Evolutionary conservation across 2,797 vertebrate species (phyloP), one percentile per base, ranked within the genome.

Genomic region (Dendrocincla tyrannina): DNA sequence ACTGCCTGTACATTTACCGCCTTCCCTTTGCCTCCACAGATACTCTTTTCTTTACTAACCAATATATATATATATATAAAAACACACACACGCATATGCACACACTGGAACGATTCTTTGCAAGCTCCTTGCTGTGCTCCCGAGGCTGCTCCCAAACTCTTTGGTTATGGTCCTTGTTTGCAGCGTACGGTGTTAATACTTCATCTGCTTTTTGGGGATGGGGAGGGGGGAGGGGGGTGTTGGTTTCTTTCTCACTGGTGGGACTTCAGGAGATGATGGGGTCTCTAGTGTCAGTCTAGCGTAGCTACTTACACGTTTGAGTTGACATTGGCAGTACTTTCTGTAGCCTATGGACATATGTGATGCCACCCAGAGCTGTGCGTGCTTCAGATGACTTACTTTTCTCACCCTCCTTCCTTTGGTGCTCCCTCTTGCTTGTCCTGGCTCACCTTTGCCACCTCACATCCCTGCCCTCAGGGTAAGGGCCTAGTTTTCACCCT

Each of bases 1-100:
- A 95, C 96, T 95, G 96, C 97, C 97, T 98, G 95, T 98, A 97
- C 97, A 95, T 97, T 97, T 97, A 97, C 96, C 41, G 91, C 97
- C 97, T 98, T 97, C 97, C 97, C 97, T 97, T 98, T 98, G 88
- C 91, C 88, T 93, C 93, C 91, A 89, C 95, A 96, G 91, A 96
- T 94, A 84, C 83, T 93, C 88, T 90, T 97, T 97, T 96, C 96
- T 97, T 96, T 95, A 93, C 89, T 90, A 92, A 88, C 55, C 7
- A 53, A 91, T 72, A 53, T 77, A 85, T 76, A 85, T 35, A 58
- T 20, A 56, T 83, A 50, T 83, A 53, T 62, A 88, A 7, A 89
- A 67, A 47, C 49, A 93, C 68, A 84, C 44, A 27, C 1, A 7
- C 5, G 11, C 72, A 42, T 87, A 91, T 50, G 81, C 88, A 88